These are phyloP conservation scores for Mareca penelope DNA, from an alignment of 2,797 vertebrate species.

Conservation along the genomic window DNA sequence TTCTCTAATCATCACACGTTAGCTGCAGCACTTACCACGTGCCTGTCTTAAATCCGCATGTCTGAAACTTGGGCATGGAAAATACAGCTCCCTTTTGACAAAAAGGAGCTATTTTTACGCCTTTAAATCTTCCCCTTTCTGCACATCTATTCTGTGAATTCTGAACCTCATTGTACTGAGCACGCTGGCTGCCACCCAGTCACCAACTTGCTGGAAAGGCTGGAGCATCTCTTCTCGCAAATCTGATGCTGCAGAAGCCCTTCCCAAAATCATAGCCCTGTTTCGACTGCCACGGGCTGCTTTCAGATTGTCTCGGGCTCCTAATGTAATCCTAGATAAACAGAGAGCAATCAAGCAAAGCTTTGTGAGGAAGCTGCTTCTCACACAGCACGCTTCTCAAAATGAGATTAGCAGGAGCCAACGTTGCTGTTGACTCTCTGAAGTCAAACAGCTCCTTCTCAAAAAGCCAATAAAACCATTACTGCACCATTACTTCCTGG, in stretches of 20 bases:
- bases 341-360: conserved; percentile 25
- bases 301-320: background rate
- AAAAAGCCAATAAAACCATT: conserved; percentile 59
- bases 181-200: background rate
- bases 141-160: background rate
- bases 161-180: background rate
- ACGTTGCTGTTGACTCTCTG: conserved; percentile 26
- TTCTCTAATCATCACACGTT: background rate
- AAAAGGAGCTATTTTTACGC: background rate
- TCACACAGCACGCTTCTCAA: conserved; percentile 10
- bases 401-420: conserved; percentile 19
- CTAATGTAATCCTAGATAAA: conserved; percentile 28
- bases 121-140: background rate
- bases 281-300: background rate
- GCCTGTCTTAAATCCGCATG: background rate
- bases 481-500: conserved; percentile 44
- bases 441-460: conserved; percentile 49
- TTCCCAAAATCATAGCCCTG: background rate
- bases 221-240: background rate
- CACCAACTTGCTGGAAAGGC: background rate
- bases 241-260: background rate
- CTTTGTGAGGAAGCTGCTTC: conserved; percentile 31
- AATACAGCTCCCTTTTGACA: background rate
- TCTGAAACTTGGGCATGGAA: background rate
- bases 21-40: background rate